Base-by-base conservation (phyloP, 2,888 invertebrate species). In the Griposia aprilina region DNA sequence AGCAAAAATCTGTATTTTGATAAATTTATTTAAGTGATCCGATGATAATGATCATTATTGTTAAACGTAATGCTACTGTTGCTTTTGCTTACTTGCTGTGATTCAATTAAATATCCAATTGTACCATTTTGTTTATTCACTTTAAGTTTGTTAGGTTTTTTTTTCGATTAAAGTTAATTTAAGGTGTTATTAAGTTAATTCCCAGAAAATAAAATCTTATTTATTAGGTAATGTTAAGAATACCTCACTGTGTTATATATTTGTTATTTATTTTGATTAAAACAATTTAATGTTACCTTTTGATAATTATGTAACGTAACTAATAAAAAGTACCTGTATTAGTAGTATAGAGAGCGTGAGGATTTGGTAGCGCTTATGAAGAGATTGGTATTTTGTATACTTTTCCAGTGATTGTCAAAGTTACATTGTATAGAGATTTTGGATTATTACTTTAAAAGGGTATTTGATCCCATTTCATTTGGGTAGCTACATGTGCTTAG, bases 71-170 rank as follows among this genome's bases (percentile, higher is more conserved):
- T 90, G 94, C 94, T 94, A 93, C 86, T 93, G 91, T 94, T 94
- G 96, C 96, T 96, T 95, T 92, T 88, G 96, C 96, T 96, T 95
- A 87, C 89, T 95, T 95, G 95, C 95, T 96, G 93, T 95, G 92
- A 92, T 93, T 88, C 84, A 85, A 89, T 84, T 81, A 68, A 83
- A 84, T 87, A 86, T 88, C 77, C 88, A 85, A 85, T 88, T 91
- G 85, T 92, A 90, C 80, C 79, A 75, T 90, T 90, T 78, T 87
- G 85, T 87, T 88, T 82, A 71, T 80, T 79, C 65, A 79, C 76
- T 78, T 87, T 86, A 87, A 88, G 77, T 86, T 79, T 88, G 74
- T 85, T 87, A 90, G 83, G 84, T 89, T 89, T 74, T 74, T 87
- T 89, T 76, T 85, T 81, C 74, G 15, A 75, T 80, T 81, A 81